Base-by-base conservation (phyloP, 2,113 vertebrate genomes). In the Rhynchomys soricoides region DNA sequence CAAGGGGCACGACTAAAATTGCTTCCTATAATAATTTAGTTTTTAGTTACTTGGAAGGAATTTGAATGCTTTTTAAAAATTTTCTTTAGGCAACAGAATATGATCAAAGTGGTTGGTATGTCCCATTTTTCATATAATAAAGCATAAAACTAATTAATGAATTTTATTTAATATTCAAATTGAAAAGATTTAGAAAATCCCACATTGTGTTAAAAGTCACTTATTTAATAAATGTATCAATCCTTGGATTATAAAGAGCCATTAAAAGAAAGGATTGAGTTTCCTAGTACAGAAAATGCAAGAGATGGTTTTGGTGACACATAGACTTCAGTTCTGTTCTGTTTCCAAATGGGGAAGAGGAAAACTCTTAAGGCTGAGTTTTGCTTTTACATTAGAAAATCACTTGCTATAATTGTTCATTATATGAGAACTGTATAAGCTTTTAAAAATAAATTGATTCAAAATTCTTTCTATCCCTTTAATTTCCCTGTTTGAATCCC, bases 151-250 rank as follows among this genome's bases (percentile, higher is more conserved):
- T 1, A 50, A 37, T 1, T 59, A 62, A 50, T 83, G 4, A 81
- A 78, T 89, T 73, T 45, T 45, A 50, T 62, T 75, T 82, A 86
- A 91, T 75, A 55, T 92, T 68, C 59, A n/a, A 90, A 81, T 62
- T 90, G 17, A 87, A 43, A 70, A 22, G 19, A 94, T 1, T 0
- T 34, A 75, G 17, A 64, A 37, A 68, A 82, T 88, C 86, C 24
- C 21, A 48, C 70, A 83, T 55, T 74, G 16, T 79, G 31, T 7
- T 79, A 88, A 90, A 79, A 83, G 86, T 89, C 81, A 1, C 43
- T 86, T 86, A 86, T 4, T 88, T 89, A 77, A 5, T 40, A 91
- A 85, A 73, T 89, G 7, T 17, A 55, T 91, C 9, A 43, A 88
- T 70, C n/a, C 7, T 92, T 62, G 15, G 3, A 66, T 91, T 95